Percentiles rank a stretch among this genome's conserved stretches.
phyloP scores from a whole-genome alignment of 2,888 invertebrate species.

The Dynastes grantii region DNA sequence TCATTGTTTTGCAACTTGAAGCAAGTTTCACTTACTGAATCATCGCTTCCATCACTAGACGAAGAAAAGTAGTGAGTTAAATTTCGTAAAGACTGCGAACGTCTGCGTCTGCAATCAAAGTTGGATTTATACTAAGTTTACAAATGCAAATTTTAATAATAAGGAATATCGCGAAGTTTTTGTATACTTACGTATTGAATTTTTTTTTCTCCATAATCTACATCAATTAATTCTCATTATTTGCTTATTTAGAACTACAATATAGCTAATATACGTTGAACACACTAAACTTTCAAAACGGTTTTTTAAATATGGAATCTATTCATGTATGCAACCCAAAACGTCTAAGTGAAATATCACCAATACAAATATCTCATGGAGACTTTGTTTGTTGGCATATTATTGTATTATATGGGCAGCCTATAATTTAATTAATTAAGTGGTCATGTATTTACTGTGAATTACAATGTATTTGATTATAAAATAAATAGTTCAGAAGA shows the following conservation, averaged over 20 bases:
- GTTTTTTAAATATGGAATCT: constrained; percentile 17
- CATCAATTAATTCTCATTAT: too few species aligned
- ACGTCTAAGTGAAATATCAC: neutral
- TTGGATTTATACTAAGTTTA: neutral
- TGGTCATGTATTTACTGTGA: too few species aligned
- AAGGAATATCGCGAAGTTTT: neutral
- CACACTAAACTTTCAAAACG: neutral
- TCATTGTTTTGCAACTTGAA: constrained; percentile 53
- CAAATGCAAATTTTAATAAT: neutral
- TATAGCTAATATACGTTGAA: too few species aligned
- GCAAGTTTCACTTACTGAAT: constrained; percentile 32
- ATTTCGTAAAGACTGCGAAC: neutral
- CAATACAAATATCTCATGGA: neutral
- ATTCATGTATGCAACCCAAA: neutral
- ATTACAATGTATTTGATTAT: too few species aligned
- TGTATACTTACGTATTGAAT: constrained; percentile 6
- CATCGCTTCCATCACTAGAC: constrained; percentile 5
- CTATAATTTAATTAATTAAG: too few species aligned
- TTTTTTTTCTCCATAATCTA: neutral
- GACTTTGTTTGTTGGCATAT: too few species aligned
- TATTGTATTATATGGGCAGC: too few species aligned
- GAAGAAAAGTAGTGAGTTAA: constrained; percentile 2
- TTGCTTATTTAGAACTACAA: too few species aligned
- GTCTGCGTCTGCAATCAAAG: neutral
- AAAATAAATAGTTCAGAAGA: too few species aligned